Evolutionary conservation across 2,797 vertebrate species (phyloP).

Genomic region (Hephaestus fuliginosus): DNA sequence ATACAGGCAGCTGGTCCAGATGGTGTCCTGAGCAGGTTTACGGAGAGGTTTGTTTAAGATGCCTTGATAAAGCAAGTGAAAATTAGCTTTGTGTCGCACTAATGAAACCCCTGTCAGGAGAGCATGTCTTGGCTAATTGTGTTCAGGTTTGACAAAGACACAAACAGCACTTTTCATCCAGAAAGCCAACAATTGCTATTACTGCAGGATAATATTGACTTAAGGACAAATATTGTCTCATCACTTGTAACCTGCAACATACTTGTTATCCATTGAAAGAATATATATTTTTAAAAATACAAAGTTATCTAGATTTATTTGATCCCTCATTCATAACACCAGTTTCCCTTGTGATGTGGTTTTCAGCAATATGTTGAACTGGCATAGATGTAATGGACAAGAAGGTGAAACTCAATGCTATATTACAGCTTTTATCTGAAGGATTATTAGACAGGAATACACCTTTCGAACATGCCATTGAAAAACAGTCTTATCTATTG

Average conservation of each 20-base stretch:
- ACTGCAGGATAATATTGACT: not conserved
- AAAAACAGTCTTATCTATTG: not conserved
- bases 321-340: not conserved
- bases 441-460: not conserved
- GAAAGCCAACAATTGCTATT: too few relatives aligned
- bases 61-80: constrained; percentile 23
- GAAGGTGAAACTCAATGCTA: not conserved
- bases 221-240: not conserved
- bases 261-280: not conserved
- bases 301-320: too few relatives aligned
- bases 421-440: not conserved
- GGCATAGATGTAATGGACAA: not conserved
- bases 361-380: not conserved
- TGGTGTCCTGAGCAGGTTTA: constrained; percentile 46
- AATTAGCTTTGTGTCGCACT: constrained; percentile 6
- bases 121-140: not conserved
- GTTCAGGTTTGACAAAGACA: not conserved
- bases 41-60: constrained; percentile 22
- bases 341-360: not conserved
- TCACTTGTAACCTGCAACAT: not conserved
- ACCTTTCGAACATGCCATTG: not conserved
- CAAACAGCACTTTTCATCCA: not conserved
- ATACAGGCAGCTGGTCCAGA: constrained; percentile 59
- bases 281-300: not conserved
- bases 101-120: constrained; percentile 27